Conservation (phyloP, 2,888 invertebrate genomes). For the Coleophora flavipennella region DNA sequence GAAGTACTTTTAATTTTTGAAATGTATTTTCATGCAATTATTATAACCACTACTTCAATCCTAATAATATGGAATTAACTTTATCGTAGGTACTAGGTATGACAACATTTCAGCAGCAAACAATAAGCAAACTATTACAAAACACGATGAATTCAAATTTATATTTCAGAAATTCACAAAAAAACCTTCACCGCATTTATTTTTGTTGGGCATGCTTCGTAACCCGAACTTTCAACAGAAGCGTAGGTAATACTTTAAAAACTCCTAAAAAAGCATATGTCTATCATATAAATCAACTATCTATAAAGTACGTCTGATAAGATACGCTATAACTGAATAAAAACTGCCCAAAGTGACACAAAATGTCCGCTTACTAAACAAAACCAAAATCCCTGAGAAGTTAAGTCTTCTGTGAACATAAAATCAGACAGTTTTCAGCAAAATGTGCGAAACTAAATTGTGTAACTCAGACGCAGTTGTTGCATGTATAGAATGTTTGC, state of each 20-base stretch:
- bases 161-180: slow-evolving; percentile 41
- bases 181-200: slow-evolving; percentile 60
- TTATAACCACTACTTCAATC: slow-evolving; percentile 36
- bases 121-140: slow-evolving; percentile 57
- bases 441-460: too few species aligned
- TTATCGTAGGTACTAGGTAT: slow-evolving; percentile 38
- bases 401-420: too few species aligned
- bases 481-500: slow-evolving; percentile 18
- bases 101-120: slow-evolving; percentile 53
- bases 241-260: too few species aligned
- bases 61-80: slow-evolving; percentile 46
- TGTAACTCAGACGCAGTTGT: not conserved
- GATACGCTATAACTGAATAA: not conserved
- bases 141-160: slow-evolving; percentile 28
- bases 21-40: slow-evolving; percentile 42
- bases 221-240: slow-evolving; percentile 23
- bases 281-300: not conserved
- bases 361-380: too few species aligned
- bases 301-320: too few species aligned
- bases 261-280: too few species aligned
- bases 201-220: slow-evolving; percentile 52
- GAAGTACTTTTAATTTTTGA: too few species aligned
- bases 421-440: too few species aligned
- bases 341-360: not conserved
- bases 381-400: too few species aligned